Percentiles rank a stretch among this genome's conserved stretches.
phyloP scores from a whole-genome alignment of 2,797 vertebrate genomes.

The Fringilla coelebs region DNA sequence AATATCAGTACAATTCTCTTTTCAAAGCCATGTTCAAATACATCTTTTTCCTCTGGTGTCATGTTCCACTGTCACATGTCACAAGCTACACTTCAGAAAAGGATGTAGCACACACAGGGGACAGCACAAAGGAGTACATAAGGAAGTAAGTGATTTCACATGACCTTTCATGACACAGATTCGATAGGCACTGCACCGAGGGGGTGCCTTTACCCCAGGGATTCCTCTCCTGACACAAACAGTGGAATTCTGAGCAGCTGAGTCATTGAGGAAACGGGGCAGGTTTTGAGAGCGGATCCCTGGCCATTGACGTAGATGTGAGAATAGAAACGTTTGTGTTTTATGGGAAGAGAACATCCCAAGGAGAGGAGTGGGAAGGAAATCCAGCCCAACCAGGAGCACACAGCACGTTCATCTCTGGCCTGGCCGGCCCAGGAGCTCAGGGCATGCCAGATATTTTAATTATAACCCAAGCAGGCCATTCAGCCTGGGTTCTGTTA shows the following conservation, averaged over 20 bases:
- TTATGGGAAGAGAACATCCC: constrained; percentile 47
- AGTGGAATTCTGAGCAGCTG: constrained; percentile 54
- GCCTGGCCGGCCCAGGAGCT: not conserved
- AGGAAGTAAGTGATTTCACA: not conserved
- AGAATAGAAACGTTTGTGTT: constrained; percentile 28
- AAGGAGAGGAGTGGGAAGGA: constrained; percentile 38
- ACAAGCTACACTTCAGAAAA: not conserved
- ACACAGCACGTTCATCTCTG: not conserved
- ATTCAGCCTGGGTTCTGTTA: not conserved
- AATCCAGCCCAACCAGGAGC: constrained; percentile 23
- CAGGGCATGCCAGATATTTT: not conserved
- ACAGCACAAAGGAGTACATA: not conserved
- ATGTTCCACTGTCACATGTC: not conserved
- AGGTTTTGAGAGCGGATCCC: constrained; percentile 61
- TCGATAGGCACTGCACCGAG: not conserved
- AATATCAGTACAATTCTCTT: not conserved
- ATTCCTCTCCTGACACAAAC: constrained; percentile 52
- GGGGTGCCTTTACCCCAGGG: constrained; percentile 36
- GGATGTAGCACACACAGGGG: not conserved
- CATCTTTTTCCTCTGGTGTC: not conserved
- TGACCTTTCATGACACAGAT: constrained; percentile 39
- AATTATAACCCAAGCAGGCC: not conserved
- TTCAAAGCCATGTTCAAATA: not conserved
- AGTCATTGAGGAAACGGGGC: constrained; percentile 69
- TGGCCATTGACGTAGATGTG: constrained; percentile 44